Percentiles rank a stretch among this genome's conserved stretches.
Conservation (phyloP, 2,888 invertebrate species). For the Caenorhabditis sp. region DNA sequence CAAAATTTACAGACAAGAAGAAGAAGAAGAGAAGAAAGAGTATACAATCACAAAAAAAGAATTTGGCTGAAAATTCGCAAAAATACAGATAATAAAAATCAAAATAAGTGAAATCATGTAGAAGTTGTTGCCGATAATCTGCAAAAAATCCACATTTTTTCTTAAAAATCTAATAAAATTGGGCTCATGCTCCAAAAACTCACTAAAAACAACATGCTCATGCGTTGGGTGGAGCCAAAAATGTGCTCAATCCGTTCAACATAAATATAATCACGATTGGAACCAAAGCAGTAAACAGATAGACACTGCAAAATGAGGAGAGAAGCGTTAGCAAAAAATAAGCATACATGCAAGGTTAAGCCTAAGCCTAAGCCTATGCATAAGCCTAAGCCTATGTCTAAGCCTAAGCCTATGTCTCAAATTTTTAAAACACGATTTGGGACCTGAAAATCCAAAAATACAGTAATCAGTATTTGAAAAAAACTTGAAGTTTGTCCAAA, state of each 20-base stretch:
- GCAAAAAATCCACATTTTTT: not conserved
- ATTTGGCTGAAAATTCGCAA: not conserved
- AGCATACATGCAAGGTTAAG: not conserved
- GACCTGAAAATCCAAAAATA: too few relatives aligned
- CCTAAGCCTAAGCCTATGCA: too few relatives aligned
- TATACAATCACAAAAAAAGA: not conserved
- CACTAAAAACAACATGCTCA: not conserved
- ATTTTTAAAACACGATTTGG: too few relatives aligned
- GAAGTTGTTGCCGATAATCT: slow-evolving; percentile 3
- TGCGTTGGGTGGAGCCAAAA: not conserved
- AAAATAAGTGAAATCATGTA: slow-evolving; percentile 1
- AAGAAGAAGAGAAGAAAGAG: not conserved
- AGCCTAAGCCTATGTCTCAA: too few relatives aligned
- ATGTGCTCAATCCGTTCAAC: not conserved
- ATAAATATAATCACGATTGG: not conserved
- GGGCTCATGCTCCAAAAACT: not conserved
- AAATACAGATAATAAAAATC: not conserved
- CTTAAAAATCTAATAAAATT: not conserved
- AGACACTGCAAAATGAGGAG: not conserved
- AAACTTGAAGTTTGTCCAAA: not conserved
- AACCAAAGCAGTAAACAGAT: not conserved
- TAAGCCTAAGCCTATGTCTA: too few relatives aligned
- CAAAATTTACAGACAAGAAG: slow-evolving; percentile 2
- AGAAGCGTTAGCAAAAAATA: too few relatives aligned
- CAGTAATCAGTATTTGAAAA: not conserved